Base-by-base conservation (phyloP, 2,113 vertebrate species). In the Pao palembangensis region DNA sequence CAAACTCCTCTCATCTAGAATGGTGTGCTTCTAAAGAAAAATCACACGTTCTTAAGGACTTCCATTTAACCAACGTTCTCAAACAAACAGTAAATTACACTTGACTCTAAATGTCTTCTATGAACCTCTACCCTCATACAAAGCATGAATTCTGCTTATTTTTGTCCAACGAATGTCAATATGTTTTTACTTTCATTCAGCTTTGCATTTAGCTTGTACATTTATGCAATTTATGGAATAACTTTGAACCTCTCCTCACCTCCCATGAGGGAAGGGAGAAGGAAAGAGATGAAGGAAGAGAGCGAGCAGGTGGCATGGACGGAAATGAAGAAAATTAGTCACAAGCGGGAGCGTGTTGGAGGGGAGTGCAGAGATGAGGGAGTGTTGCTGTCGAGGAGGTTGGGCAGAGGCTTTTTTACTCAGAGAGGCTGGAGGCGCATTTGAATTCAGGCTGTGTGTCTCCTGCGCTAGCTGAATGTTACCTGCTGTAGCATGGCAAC, bases 371-470 rank as follows among this genome's bases (percentile, higher is more conserved):
- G 48, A 38, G 38, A 44, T n/a, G 53, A 25, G 50, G 52, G 61
- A 14, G 18, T 13, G 21, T 18, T 23, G 66, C 5, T 67, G 65
- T 66, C 53, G 23, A 68, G 61, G 23, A 65, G 62, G 61, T 56
- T 58, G 70, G 75, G 65, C 60, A 73, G 28, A 73, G 79, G 69
- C 46, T 80, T 80, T 70, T 61, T 80, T 69, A 76, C 75, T 69
- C 52, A 21, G 71, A 73, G 74, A 61, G 55, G 78, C 79, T 82
- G 73, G 75, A 81, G 75, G 68, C 78, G 20, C 84, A 90, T 90
- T 90, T 88, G 64, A 86, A 91, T 91, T 90, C 87, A 87, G 80
- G 55, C 84, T 73, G 86, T 85, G 81, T 84, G 81, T 87, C 80
- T 89, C 80, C 83, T 88, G 87, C 82, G 81, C 88, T 87, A 80